Conservation (phyloP, 2,113 vertebrate species). For the Actenoides lindsayi region DNA sequence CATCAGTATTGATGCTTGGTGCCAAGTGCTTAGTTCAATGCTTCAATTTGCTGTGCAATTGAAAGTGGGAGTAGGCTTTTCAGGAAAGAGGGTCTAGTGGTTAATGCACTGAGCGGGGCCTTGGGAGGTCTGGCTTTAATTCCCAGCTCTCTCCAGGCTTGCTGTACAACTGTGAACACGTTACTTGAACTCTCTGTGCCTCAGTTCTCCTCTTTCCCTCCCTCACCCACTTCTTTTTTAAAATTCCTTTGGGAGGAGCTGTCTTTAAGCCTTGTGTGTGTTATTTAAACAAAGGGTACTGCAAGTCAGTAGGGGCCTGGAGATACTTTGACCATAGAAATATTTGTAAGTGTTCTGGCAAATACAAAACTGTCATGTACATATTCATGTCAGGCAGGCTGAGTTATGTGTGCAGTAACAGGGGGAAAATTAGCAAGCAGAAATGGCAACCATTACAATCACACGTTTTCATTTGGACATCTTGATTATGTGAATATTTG, state of each 20-base stretch:
- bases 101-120: conserved; percentile 14
- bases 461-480: background rate
- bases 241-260: background rate
- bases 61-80: conserved; percentile 33
- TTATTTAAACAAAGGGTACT: background rate
- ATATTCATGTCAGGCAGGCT: background rate
- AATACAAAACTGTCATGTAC: background rate
- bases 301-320: background rate
- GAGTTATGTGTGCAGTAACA: background rate
- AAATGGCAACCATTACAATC: background rate
- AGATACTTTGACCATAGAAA: background rate
- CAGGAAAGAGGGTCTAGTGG: conserved; percentile 9
- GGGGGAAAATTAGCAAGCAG: conserved; percentile 23
- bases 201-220: conserved; percentile 11
- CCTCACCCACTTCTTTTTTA: background rate
- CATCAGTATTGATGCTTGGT: conserved; percentile 31
- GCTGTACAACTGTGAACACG: background rate
- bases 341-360: conserved; percentile 26
- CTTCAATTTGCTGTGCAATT: conserved; percentile 14
- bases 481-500: background rate
- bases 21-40: conserved; percentile 26
- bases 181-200: conserved; percentile 19
- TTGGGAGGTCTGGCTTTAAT: conserved; percentile 42
- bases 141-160: background rate
- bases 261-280: background rate